A percentile compares a stretch with the other conserved stretches of the same genome.
Conservation (phyloP, 1,140 invertebrate genomes). For the Ylistrum balloti region DNA sequence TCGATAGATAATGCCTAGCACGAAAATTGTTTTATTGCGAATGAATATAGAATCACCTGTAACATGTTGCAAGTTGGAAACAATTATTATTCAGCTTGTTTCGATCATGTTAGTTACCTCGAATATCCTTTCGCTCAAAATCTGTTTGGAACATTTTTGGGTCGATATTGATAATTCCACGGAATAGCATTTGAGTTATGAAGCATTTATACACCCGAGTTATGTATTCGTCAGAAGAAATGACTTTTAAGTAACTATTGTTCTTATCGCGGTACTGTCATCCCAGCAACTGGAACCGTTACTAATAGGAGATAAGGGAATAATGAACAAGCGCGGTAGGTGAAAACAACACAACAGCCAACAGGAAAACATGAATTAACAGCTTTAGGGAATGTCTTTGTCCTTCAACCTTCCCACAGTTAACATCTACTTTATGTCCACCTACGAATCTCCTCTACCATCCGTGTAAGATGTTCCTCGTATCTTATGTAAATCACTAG, state of each 20-base stretch:
- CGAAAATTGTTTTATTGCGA: too few relatives aligned
- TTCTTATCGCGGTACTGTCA: neutral
- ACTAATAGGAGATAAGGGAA: neutral
- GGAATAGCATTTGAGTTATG: too few relatives aligned
- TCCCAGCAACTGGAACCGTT: neutral
- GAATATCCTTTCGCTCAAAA: too few relatives aligned
- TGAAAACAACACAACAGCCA: neutral
- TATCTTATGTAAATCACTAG: neutral
- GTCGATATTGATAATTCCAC: too few relatives aligned
- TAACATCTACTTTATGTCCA: neutral
- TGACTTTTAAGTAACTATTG: neutral
- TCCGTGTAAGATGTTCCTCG: neutral
- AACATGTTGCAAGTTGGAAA: too few relatives aligned
- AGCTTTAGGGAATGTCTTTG: neutral
- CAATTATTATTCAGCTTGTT: too few relatives aligned
- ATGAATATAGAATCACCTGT: too few relatives aligned
- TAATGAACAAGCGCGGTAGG: neutral
- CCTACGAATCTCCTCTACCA: neutral
- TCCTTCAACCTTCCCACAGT: neutral
- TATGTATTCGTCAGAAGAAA: too few relatives aligned
- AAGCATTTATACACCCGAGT: too few relatives aligned
- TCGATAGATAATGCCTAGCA: too few relatives aligned
- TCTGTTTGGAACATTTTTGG: too few relatives aligned
- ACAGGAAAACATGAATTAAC: neutral
- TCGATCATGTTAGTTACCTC: too few relatives aligned